Base-by-base conservation (phyloP, 2,113 vertebrate species). In the Plectropomus leopardus region DNA sequence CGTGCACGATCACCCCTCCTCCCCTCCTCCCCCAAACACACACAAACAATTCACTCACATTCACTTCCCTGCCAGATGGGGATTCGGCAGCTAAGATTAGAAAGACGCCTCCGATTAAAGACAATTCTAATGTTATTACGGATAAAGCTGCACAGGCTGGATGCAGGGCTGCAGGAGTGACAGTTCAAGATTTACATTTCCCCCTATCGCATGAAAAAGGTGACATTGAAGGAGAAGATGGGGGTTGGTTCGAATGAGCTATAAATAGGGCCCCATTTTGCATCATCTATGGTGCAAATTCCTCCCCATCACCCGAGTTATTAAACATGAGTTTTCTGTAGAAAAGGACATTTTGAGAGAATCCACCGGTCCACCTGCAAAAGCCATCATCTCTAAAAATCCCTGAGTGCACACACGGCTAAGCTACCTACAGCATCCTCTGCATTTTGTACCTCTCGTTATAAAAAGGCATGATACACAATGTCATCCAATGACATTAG, bases 401-500 rank as follows among this genome's bases (percentile, higher is more conserved):
- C 30, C 63, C 11, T 17, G 24, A 72, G 55, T 32, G 32, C 69
- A 55, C 51, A 65, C 76, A 84, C 54, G 36, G 66, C 76, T 83
- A 54, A 78, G 45, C 48, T 75, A 63, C 67, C 36, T 45, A 13
- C 61, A 59, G 44, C 69, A 40, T 26, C 60, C 45, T 10, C 61
- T 80, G 78, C 58, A 59, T 80, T 57, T 65, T 1, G 1, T 13
- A 53, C 23, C 58, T 70, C 55, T 51, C 26, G 4, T 50, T 30
- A 60, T 17, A 19, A 51, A 70, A 58, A 9, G 11, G 64, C 32
- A 50, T 57, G 44, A 77, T 30, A 55, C 69, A 63, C 30, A 95
- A 94, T 93, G 93, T 93, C 94, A 95, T 88, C 82, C 93, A 93
- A 93, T 94, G 92, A 94, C 94, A 89, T 30, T 2, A 68, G 21